phyloP scores from a whole-genome alignment of 2,797 vertebrate species.

The Tadarida brasiliensis region DNA sequence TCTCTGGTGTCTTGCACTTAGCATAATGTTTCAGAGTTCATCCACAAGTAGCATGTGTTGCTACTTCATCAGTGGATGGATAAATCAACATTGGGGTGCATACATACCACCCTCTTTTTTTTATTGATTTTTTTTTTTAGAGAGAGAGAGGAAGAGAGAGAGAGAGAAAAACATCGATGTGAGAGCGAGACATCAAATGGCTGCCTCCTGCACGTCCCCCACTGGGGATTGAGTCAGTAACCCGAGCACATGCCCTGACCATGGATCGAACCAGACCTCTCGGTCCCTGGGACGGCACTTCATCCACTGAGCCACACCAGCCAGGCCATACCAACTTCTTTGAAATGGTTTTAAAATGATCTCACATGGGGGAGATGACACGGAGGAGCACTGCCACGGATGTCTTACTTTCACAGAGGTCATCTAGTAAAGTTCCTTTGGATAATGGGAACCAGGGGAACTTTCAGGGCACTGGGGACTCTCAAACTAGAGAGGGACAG shows the following conservation, averaged over 20 bases:
- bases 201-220: too few species aligned
- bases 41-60: accelerated
- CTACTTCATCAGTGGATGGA: background rate
- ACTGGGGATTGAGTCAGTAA: too few species aligned
- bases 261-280: too few species aligned
- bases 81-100: background rate
- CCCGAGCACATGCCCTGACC: too few species aligned
- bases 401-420: background rate
- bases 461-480: background rate
- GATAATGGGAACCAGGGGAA: background rate
- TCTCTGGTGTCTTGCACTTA: background rate
- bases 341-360: background rate
- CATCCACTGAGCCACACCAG: too few species aligned
- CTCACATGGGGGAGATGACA: background rate
- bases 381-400: background rate
- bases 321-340: background rate
- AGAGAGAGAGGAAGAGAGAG: too few species aligned
- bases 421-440: background rate
- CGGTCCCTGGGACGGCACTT: too few species aligned
- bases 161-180: too few species aligned
- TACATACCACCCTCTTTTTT: background rate
- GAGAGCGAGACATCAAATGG: too few species aligned
- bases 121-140: too few species aligned
- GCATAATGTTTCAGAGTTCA: background rate
- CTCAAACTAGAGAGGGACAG: background rate